A percentile compares a stretch with the other conserved stretches of the same genome.
phyloP scores from a whole-genome alignment of 2,888 invertebrate genomes.

The Plemyria rubiginata region DNA sequence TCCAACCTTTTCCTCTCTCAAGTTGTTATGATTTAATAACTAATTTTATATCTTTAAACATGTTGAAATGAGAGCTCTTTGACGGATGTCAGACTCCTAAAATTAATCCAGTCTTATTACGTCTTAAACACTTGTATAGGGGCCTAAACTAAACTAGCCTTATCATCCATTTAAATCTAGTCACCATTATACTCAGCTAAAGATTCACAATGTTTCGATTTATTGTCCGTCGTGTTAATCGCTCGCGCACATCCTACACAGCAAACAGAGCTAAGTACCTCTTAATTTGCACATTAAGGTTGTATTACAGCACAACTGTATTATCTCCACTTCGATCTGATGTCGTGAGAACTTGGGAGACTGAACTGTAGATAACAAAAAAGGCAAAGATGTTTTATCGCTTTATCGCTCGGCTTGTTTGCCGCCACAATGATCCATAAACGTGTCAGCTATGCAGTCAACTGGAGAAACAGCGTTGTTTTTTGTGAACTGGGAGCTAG shows the following conservation, averaged over 20 bases:
- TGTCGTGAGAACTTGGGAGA: slow-evolving; percentile 53
- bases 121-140: too few species aligned
- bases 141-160: background rate
- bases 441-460: slow-evolving; percentile 29
- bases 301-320: slow-evolving; percentile 34
- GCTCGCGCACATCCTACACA: slow-evolving; percentile 7
- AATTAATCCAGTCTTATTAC: too few species aligned
- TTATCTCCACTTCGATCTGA: slow-evolving; percentile 51
- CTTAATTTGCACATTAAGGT: slow-evolving; percentile 31
- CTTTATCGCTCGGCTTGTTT: slow-evolving; percentile 46
- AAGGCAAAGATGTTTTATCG: slow-evolving; percentile 44
- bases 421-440: slow-evolving; percentile 40
- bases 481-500: slow-evolving; percentile 7
- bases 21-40: too few species aligned
- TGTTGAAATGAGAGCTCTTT: too few species aligned
- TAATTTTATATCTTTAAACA: too few species aligned
- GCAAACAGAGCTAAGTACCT: slow-evolving; percentile 28
- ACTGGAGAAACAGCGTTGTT: slow-evolving; percentile 22
- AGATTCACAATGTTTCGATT: slow-evolving; percentile 3
- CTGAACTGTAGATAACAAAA: slow-evolving; percentile 44
- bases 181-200: background rate
- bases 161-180: background rate
- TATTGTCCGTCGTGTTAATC: background rate
- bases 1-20: too few species aligned
- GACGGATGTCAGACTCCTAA: too few species aligned